phyloP scores from a whole-genome alignment of 2,797 vertebrate genomes.

The Chaetophractus vellerosus region DNA sequence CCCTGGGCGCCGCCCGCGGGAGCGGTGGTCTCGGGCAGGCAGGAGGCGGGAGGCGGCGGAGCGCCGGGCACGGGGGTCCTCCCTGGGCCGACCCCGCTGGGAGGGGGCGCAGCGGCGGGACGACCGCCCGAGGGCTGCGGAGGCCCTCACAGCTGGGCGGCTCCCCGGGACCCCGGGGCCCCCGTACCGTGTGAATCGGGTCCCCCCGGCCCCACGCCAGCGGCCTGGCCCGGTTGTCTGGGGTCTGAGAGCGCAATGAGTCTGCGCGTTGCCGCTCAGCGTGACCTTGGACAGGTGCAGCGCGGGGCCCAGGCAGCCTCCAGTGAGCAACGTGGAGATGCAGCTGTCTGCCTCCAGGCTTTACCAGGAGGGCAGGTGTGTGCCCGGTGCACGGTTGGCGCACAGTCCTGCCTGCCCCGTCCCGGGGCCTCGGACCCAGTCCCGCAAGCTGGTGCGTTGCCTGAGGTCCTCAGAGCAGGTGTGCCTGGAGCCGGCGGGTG shows the following conservation, averaged over 20 bases:
- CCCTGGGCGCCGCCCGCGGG: no score
- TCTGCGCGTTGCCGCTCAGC: not conserved
- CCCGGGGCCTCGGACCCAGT: not conserved
- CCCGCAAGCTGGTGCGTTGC: rapidly evolving
- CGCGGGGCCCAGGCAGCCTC: not conserved
- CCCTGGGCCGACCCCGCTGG: no score
- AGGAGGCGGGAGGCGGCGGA: not conserved
- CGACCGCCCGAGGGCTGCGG: not conserved
- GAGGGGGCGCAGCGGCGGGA: not conserved
- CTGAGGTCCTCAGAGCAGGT: not conserved
- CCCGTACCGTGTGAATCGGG: not conserved
- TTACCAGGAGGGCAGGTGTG: not conserved
- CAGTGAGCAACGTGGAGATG: not conserved
- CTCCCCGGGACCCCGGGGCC: not conserved
- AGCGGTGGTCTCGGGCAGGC: not conserved
- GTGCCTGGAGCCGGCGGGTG: not conserved
- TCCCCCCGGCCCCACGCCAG: not conserved
- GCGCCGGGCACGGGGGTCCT: not conserved
- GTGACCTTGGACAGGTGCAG: not conserved
- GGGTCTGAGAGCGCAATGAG: not conserved
- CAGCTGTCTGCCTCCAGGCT: not conserved
- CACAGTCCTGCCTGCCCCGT: not conserved
- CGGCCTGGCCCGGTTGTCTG: not conserved
- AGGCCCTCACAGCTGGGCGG: not conserved
- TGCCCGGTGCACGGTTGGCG: not conserved